These are phyloP conservation scores for Circaetus cinerascens DNA, from an alignment of 2,113 vertebrate genomes.

Conservation along the genomic window DNA sequence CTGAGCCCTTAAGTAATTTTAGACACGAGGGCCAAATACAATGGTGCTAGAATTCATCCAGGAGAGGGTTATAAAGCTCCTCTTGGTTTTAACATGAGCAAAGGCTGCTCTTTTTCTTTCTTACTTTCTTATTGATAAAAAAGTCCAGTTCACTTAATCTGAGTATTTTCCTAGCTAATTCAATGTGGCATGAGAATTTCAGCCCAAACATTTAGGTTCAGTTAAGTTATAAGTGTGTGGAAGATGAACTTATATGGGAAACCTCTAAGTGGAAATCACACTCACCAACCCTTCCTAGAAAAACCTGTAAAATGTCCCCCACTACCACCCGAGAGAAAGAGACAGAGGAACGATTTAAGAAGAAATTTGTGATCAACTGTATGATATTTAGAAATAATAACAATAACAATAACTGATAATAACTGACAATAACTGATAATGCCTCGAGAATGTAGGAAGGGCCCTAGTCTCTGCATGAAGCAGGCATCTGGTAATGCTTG, in stretches of 20 bases:
- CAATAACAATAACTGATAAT: neutral
- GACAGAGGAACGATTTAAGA: neutral
- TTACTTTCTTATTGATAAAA: neutral
- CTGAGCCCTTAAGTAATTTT: neutral
- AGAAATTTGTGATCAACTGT: neutral
- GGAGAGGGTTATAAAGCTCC: neutral
- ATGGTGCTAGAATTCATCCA: neutral
- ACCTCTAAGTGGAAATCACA: neutral
- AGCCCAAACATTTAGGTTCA: neutral
- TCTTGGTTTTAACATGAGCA: neutral
- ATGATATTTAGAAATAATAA: neutral
- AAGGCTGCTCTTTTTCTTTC: neutral
- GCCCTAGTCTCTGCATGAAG: neutral
- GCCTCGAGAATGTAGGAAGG: neutral
- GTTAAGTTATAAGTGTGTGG: neutral
- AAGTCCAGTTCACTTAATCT: neutral
- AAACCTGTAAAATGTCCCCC: neutral
- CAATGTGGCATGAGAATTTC: neutral
- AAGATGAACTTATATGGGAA: neutral
- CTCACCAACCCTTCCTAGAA: neutral
- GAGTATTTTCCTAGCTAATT: neutral
- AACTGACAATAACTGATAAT: neutral
- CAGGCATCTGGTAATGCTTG: neutral
- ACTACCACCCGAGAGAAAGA: neutral
- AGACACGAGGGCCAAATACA: neutral